Evolutionary conservation across 1,140 invertebrate genomes (phyloP).

Genomic region (Drosophila varians): DNA sequence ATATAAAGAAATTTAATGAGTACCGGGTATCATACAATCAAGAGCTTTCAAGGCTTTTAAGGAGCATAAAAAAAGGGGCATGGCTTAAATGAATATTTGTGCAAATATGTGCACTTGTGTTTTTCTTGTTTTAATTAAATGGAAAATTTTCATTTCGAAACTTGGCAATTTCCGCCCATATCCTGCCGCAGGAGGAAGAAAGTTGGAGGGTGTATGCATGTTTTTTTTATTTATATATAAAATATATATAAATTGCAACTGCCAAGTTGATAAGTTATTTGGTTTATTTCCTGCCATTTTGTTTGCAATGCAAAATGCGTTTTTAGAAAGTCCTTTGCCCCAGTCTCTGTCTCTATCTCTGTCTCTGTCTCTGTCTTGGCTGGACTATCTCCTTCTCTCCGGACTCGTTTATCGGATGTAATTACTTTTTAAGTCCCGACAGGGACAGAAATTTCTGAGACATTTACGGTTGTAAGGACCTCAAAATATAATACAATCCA

Average conservation of each 20-base stretch:
- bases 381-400: neutral
- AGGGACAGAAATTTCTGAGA: too few species aligned
- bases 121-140: constrained; percentile 30
- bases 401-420: constrained; percentile 32
- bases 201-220: neutral
- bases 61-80: too few species aligned
- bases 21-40: too few species aligned
- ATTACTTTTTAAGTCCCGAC: constrained; percentile 25
- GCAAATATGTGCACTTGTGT: neutral
- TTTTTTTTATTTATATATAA: neutral
- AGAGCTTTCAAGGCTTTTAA: too few species aligned
- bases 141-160: constrained; percentile 9
- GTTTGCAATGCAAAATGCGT: constrained; percentile 27
- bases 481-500: too few species aligned
- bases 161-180: constrained; percentile 11
- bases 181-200: neutral
- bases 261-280: constrained; percentile 50
- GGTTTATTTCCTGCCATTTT: constrained; percentile 49
- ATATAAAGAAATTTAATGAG: too few species aligned
- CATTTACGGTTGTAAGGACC: too few species aligned
- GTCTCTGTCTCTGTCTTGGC: neutral
- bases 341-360: neutral
- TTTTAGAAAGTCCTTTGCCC: constrained; percentile 4
- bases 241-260: constrained; percentile 16
- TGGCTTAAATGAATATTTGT: neutral